Conservation (phyloP, 2,113 vertebrate species). For the Psittacula cyanocephala region DNA sequence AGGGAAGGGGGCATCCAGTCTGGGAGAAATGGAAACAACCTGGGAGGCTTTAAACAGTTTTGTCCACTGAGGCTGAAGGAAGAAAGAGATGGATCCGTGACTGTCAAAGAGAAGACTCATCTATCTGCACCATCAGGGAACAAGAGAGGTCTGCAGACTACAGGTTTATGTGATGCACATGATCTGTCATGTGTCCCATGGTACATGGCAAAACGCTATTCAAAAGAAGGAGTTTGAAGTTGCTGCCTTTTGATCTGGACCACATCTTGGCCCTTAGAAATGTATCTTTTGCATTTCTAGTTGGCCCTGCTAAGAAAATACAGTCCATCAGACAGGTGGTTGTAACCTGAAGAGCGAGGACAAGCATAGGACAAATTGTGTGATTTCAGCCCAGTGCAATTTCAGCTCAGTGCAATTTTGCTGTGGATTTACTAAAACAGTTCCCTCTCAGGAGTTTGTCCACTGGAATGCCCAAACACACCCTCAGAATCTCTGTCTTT, state of each 20-base stretch:
- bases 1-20: background rate
- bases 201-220: accelerated
- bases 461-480: background rate
- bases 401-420: background rate
- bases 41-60: background rate
- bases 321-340: background rate
- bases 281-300: background rate
- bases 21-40: background rate
- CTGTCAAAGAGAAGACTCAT: background rate
- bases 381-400: background rate
- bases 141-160: background rate
- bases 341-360: background rate
- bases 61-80: background rate
- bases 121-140: background rate
- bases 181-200: accelerated
- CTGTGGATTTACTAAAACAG: background rate
- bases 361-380: background rate
- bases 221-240: background rate
- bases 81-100: background rate
- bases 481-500: background rate
- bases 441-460: background rate
- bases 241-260: background rate
- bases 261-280: background rate
- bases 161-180: background rate
- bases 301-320: background rate